These are phyloP conservation scores for Steatocranus sp. DNA, from an alignment of 2,797 vertebrate species.

Conservation along the genomic window DNA sequence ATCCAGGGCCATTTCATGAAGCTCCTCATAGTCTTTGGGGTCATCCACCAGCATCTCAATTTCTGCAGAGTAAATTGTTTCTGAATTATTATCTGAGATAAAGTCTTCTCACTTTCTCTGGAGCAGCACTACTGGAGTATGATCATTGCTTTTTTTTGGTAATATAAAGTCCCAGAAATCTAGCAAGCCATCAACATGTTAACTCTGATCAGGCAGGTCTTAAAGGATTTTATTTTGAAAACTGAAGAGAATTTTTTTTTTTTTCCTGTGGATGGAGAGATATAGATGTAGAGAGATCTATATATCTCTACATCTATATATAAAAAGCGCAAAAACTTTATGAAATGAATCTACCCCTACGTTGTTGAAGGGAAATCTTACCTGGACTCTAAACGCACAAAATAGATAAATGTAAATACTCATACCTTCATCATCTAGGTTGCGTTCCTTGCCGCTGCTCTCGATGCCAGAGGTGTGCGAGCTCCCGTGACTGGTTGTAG, in stretches of 20 bases:
- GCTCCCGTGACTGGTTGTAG: constrained; percentile 92
- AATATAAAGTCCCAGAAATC: neutral
- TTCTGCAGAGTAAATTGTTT: constrained; percentile 69
- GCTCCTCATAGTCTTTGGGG: constrained; percentile 91
- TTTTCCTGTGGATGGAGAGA: neutral
- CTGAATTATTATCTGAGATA: neutral
- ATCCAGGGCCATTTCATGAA: constrained; percentile 85
- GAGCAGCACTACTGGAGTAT: neutral
- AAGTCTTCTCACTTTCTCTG: neutral
- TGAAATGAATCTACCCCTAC: neutral
- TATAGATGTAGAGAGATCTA: too few species aligned
- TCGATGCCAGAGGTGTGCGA: constrained; percentile 97
- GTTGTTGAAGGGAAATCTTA: neutral
- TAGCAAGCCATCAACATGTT: neutral
- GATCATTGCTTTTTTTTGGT: neutral
- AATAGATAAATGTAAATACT: neutral
- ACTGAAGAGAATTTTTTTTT: neutral
- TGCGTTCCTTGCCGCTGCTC: constrained; percentile 90
- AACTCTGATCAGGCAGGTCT: neutral
- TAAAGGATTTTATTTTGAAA: neutral
- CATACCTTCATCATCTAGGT: constrained; percentile 91
- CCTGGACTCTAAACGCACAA: neutral
- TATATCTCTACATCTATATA: too few species aligned
- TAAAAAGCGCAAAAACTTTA: neutral
- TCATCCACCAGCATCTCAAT: constrained; percentile 99